Evolutionary conservation across 2,113 vertebrate species (phyloP).

Genomic region (Scophthalmus maximus): DNA sequence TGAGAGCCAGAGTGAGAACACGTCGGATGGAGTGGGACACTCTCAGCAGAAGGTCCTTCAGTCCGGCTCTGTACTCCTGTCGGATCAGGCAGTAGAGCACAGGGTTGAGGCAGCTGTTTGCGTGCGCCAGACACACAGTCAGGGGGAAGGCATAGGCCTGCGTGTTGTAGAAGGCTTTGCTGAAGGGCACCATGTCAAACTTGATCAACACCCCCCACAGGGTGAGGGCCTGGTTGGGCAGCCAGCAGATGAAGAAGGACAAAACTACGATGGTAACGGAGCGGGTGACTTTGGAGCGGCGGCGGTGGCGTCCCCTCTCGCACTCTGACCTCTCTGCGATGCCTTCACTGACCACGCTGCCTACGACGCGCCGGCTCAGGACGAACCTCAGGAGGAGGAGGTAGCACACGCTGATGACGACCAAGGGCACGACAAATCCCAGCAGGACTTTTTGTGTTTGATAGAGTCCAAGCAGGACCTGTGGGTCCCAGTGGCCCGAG

Average conservation of each 20-base stretch:
- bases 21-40: constrained; percentile 66
- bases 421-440: constrained; percentile 82
- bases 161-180: constrained; percentile 84
- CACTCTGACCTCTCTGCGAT: constrained; percentile 64
- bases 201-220: constrained; percentile 86
- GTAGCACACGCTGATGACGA: constrained; percentile 83
- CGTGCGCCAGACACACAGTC: constrained; percentile 84
- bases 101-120: constrained; percentile 87
- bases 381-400: constrained; percentile 85
- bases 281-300: constrained; percentile 82
- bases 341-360: constrained; percentile 29
- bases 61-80: constrained; percentile 80
- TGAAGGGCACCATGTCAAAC: constrained; percentile 85
- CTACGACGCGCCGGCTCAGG: constrained; percentile 67
- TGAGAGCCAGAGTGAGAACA: constrained; percentile 60
- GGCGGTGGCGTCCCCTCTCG: constrained; percentile 74
- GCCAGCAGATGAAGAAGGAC: constrained; percentile 87
- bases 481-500: constrained; percentile 80
- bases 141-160: constrained; percentile 85
- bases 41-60: constrained; percentile 79
- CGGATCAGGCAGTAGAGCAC: constrained; percentile 87
- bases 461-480: constrained; percentile 85
- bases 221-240: constrained; percentile 86
- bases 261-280: constrained; percentile 84
- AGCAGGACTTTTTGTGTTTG: constrained; percentile 85